Conservation (phyloP, 1,140 invertebrate species). For the Lepidurus arcticus region DNA sequence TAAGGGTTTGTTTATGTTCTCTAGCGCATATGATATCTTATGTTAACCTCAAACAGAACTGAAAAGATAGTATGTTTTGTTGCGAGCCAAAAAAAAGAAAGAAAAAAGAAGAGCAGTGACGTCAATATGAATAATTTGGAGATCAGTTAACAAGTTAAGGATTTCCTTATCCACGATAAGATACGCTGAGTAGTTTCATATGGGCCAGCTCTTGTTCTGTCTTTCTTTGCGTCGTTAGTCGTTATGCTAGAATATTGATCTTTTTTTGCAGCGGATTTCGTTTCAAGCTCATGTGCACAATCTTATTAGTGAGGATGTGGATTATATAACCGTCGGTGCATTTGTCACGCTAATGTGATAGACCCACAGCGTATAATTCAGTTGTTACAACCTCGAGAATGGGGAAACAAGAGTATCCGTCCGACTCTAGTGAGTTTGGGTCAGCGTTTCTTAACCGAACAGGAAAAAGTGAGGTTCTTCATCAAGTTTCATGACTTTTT, state of each 20-base stretch:
- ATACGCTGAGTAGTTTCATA: neutral
- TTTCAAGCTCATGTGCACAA: neutral
- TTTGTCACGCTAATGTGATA: neutral
- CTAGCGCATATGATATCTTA: too few relatives aligned
- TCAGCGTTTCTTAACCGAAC: neutral
- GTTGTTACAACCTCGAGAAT: neutral
- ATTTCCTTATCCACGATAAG: neutral
- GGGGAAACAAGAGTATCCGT: neutral
- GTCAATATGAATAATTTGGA: neutral
- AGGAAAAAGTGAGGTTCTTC: neutral
- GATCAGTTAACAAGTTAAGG: neutral
- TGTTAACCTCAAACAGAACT: neutral
- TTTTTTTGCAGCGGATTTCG: neutral
- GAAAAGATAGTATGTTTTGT: neutral
- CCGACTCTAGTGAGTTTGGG: neutral
- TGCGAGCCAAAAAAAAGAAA: neutral
- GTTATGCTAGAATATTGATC: neutral
- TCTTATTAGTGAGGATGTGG: slow-evolving; percentile 7
- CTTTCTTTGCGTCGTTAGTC: neutral
- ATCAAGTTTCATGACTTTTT: neutral
- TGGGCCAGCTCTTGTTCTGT: neutral
- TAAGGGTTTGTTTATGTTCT: neutral
- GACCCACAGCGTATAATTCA: neutral
- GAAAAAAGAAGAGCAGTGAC: neutral
- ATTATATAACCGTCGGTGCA: neutral